A percentile compares a stretch with the other conserved stretches of the same genome.
Evolutionary conservation across 2,888 invertebrate species (phyloP).

Genomic region (Stenchaetothrips biformis): DNA sequence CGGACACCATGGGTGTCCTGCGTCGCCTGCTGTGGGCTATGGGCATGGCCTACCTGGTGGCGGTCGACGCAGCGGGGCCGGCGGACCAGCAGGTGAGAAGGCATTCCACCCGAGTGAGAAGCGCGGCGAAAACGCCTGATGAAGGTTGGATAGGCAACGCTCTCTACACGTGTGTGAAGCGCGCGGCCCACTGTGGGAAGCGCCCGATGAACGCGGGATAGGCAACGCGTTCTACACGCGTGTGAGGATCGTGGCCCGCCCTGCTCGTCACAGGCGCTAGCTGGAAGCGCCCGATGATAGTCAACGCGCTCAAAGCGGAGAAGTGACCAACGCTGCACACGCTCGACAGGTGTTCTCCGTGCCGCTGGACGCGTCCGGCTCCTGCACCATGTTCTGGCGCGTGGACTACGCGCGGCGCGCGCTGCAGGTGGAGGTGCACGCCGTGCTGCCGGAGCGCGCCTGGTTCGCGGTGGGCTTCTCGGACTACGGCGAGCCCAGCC

Average conservation of each 20-base stretch:
- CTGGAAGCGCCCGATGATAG: too few relatives aligned
- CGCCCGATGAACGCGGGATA: too few relatives aligned
- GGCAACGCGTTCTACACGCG: too few relatives aligned
- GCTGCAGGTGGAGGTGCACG: slow-evolving; percentile 51
- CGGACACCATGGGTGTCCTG: not conserved
- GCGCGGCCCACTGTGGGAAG: too few relatives aligned
- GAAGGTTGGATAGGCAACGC: too few relatives aligned
- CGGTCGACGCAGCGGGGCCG: not conserved
- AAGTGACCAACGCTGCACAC: not conserved
- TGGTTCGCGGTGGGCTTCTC: slow-evolving; percentile 89
- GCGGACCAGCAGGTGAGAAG: not conserved
- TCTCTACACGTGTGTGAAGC: too few relatives aligned
- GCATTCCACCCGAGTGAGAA: too few relatives aligned
- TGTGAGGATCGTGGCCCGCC: too few relatives aligned
- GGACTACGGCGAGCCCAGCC: slow-evolving; percentile 64
- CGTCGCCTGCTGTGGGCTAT: not conserved
- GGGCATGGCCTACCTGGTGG: not conserved
- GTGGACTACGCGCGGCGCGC: slow-evolving; percentile 46
- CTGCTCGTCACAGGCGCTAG: too few relatives aligned
- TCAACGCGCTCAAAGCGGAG: too few relatives aligned
- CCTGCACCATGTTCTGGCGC: slow-evolving; percentile 49
- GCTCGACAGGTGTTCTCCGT: slow-evolving; percentile 42
- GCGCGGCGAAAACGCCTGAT: too few relatives aligned
- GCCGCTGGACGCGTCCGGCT: slow-evolving; percentile 46
- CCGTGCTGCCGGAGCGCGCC: slow-evolving; percentile 40